These are phyloP conservation scores for Falco cherrug DNA, from an alignment of 2,797 vertebrate species.

Conservation along the genomic window DNA sequence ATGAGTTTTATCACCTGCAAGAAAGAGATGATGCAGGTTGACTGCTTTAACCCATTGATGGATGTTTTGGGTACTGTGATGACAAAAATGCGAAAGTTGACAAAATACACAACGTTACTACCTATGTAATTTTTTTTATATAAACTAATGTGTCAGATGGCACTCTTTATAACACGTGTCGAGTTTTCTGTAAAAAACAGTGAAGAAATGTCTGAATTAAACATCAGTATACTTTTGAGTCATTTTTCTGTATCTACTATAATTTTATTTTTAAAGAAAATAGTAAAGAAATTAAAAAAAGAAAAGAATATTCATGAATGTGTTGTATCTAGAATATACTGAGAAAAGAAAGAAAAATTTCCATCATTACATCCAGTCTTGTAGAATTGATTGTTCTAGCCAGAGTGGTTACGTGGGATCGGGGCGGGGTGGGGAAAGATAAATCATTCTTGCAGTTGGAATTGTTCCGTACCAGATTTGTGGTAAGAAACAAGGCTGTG, in stretches of 20 bases:
- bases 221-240: not conserved
- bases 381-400: not conserved
- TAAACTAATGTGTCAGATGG: not conserved
- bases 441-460: not conserved
- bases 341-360: not conserved
- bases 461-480: not conserved
- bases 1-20: not conserved
- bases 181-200: not conserved
- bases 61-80: not conserved
- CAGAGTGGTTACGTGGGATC: not conserved
- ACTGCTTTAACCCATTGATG: not conserved
- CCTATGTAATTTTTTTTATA: not conserved
- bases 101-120: not conserved
- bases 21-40: not conserved
- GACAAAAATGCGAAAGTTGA: not conserved
- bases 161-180: not conserved
- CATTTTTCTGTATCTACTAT: not conserved
- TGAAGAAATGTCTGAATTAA: not conserved
- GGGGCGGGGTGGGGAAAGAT: too few relatives aligned
- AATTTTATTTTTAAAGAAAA: not conserved
- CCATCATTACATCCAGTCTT: not conserved
- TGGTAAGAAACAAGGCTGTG: not conserved
- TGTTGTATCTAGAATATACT: not conserved
- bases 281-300: not conserved
- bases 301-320: not conserved